Conservation (phyloP, 2,113 vertebrate genomes). For the Indri indri region DNA sequence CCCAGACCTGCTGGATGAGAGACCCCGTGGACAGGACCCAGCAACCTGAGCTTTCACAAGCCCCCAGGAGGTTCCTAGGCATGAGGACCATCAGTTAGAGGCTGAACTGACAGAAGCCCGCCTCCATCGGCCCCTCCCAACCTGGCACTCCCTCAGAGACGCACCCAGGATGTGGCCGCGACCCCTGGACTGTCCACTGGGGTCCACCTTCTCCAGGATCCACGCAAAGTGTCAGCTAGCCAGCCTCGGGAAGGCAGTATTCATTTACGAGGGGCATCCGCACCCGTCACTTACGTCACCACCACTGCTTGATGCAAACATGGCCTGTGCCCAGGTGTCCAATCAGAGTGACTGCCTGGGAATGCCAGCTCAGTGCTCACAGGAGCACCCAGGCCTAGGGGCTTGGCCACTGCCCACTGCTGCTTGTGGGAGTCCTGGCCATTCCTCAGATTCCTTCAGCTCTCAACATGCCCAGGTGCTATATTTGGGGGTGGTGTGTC, state of each 20-base stretch:
- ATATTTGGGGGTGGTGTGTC: too few species aligned
- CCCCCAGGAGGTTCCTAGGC: background rate
- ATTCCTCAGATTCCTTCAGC: too few species aligned
- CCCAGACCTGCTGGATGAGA: background rate
- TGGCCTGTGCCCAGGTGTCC: fast-evolving
- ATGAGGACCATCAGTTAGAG: background rate
- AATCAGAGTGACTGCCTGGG: background rate
- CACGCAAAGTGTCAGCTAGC: background rate
- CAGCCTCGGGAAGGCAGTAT: background rate
- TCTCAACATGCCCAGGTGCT: too few species aligned
- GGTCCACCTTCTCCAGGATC: background rate
- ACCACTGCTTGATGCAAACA: background rate
- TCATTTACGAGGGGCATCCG: background rate
- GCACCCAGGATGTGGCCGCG: background rate
- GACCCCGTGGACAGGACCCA: background rate
- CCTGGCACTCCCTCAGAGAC: background rate
- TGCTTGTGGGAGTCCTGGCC: too few species aligned
- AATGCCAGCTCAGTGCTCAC: background rate
- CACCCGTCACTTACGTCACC: background rate
- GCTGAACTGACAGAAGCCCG: background rate
- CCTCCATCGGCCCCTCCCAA: background rate
- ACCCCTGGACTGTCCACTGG: background rate
- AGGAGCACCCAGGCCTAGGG: background rate
- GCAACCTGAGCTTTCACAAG: background rate
- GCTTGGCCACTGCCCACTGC: too few species aligned